phyloP scores from a whole-genome alignment of 2,888 invertebrate genomes.

The Cosmia trapezina region DNA sequence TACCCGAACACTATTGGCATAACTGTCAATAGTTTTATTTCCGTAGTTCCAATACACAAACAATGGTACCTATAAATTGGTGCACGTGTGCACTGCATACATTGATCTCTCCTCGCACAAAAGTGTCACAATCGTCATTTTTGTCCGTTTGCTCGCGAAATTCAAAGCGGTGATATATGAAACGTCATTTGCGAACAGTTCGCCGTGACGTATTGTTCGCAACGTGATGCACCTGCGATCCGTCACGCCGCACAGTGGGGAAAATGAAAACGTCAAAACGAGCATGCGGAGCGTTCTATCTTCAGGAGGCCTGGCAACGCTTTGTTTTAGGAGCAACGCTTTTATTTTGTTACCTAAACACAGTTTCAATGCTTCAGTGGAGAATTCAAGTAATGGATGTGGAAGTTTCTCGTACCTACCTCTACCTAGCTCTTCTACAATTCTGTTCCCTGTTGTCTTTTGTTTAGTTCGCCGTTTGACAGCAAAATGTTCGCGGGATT shows the following conservation, averaged over 20 bases:
- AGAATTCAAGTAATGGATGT: slow-evolving; percentile 54
- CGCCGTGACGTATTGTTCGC: slow-evolving; percentile 65
- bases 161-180: slow-evolving; percentile 69
- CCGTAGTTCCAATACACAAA: slow-evolving; percentile 40
- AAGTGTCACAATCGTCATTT: slow-evolving; percentile 62
- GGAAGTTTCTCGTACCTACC: slow-evolving; percentile 41
- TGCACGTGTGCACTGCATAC: slow-evolving; percentile 41
- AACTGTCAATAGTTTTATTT: slow-evolving; percentile 40
- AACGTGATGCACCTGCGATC: slow-evolving; percentile 75
- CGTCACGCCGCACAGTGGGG: slow-evolving; percentile 61
- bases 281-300: slow-evolving; percentile 51
- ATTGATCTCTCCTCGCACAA: slow-evolving; percentile 49
- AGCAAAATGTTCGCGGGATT: slow-evolving; percentile 57
- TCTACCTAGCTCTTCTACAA: not conserved
- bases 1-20: slow-evolving; percentile 25
- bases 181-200: slow-evolving; percentile 70
- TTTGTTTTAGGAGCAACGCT: slow-evolving; percentile 53
- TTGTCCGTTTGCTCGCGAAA: slow-evolving; percentile 62
- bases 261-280: slow-evolving; percentile 75
- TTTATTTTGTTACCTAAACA: slow-evolving; percentile 57
- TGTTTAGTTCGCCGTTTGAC: slow-evolving; percentile 59
- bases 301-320: slow-evolving; percentile 51
- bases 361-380: slow-evolving; percentile 41
- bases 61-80: slow-evolving; percentile 40
- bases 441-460: slow-evolving; percentile 35